Conservation (phyloP, 1,140 invertebrate genomes). For the Colletes latitarsis region DNA sequence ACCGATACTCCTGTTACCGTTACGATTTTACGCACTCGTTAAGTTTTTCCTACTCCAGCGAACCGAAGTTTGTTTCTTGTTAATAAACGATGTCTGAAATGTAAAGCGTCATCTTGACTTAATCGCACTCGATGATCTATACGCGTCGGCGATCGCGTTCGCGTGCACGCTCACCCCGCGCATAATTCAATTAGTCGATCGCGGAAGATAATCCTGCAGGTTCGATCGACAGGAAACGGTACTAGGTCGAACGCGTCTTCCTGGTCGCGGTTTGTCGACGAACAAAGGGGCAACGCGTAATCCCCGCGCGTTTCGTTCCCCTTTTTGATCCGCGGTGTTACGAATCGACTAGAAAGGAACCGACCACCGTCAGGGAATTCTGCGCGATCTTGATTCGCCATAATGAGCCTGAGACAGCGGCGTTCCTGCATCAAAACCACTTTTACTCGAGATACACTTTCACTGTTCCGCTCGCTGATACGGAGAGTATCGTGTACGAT, state of each 20-base stretch:
- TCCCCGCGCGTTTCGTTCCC: constrained; percentile 59
- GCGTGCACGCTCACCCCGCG: neutral
- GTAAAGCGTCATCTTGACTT: neutral
- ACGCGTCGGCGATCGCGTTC: too few relatives aligned
- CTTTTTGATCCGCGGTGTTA: constrained; percentile 45
- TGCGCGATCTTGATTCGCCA: constrained; percentile 72
- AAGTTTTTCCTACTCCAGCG: constrained; percentile 42
- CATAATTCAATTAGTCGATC: neutral
- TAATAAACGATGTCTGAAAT: constrained; percentile 47
- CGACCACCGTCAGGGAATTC: constrained; percentile 46
- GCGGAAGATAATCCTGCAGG: neutral
- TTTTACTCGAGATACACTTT: constrained; percentile 77
- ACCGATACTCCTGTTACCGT: constrained; percentile 43
- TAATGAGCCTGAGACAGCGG: constrained; percentile 65
- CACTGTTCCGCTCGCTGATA: constrained; percentile 75
- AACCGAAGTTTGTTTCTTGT: constrained; percentile 17
- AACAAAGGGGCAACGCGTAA: constrained; percentile 46
- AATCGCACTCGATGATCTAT: neutral
- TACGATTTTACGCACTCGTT: constrained; percentile 56
- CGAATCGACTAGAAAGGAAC: constrained; percentile 43
- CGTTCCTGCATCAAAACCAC: constrained; percentile 69
- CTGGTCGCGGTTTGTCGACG: neutral
- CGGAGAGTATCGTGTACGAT: constrained; percentile 60
- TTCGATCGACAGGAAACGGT: neutral
- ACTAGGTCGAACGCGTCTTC: constrained; percentile 25